Evolutionary conservation across 2,888 invertebrate species (phyloP).

Genomic region (Acanthosepion esculentum): DNA sequence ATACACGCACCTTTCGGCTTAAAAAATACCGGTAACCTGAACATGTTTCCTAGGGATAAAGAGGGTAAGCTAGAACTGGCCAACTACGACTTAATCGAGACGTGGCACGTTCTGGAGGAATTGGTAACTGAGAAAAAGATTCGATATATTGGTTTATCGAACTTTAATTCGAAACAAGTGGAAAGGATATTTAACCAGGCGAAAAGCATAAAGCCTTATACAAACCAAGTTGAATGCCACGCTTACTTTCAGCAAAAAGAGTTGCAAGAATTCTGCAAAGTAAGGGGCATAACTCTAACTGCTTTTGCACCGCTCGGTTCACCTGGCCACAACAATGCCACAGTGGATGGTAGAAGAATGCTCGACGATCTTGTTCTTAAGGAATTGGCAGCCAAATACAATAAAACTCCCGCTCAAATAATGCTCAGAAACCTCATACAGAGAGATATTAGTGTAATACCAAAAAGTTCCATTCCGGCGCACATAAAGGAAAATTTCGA

Average conservation of each 20-base stretch:
- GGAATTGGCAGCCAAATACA: conserved; percentile 57
- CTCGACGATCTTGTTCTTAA: conserved; percentile 56
- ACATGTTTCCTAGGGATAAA: conserved; percentile 51
- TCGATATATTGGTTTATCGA: conserved; percentile 66
- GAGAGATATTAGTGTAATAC: conserved; percentile 60
- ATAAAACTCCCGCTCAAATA: conserved; percentile 63
- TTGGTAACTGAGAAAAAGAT: conserved; percentile 56
- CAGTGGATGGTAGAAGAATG: conserved; percentile 52
- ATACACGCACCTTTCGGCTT: conserved; percentile 66
- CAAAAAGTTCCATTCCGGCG: conserved; percentile 58
- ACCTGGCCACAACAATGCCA: conserved; percentile 49
- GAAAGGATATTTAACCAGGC: conserved; percentile 57
- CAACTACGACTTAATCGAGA: conserved; percentile 58
- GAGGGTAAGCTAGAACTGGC: conserved; percentile 55
- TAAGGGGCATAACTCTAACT: conserved; percentile 58
- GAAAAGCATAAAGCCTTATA: conserved; percentile 57
- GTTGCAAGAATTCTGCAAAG: conserved; percentile 58
- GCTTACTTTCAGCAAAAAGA: conserved; percentile 62
- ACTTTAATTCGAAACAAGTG: conserved; percentile 63
- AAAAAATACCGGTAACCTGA: conserved; percentile 58
- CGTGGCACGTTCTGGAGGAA: conserved; percentile 63
- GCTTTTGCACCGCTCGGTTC: conserved; percentile 64
- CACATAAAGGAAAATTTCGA: conserved; percentile 63
- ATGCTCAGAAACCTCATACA: conserved; percentile 63
- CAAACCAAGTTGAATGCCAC: conserved; percentile 67